Percentiles rank a stretch among this genome's conserved stretches.
Conservation (phyloP, 2,888 invertebrate genomes). For the Ennomos fuscantarius region DNA sequence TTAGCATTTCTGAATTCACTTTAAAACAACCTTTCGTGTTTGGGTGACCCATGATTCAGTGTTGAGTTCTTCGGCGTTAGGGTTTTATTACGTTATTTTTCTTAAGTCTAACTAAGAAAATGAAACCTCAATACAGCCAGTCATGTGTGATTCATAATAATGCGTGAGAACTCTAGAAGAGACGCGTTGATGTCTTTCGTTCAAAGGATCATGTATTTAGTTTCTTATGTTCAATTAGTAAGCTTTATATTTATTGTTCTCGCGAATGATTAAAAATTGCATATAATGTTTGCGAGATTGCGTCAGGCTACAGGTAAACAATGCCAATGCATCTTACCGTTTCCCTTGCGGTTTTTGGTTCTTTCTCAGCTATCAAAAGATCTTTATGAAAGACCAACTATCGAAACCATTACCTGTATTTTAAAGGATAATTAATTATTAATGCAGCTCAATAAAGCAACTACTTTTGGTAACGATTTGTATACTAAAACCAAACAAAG, state of each 20-base stretch:
- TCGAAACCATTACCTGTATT: too few species aligned
- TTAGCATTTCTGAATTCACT: constrained; percentile 14
- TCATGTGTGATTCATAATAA: constrained; percentile 22
- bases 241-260: constrained; percentile 25
- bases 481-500: constrained; percentile 66
- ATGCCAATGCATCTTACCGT: constrained; percentile 5
- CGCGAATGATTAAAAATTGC: constrained; percentile 3
- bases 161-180: constrained; percentile 27
- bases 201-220: constrained; percentile 26
- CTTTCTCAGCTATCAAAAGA: too few species aligned
- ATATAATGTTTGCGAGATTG: background rate
- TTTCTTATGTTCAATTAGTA: constrained; percentile 11
- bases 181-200: constrained; percentile 61
- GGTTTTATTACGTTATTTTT: constrained; percentile 4
- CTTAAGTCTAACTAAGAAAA: constrained; percentile 6
- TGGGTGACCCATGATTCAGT: background rate
- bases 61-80: background rate
- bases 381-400: too few species aligned
- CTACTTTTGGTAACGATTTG: constrained; percentile 59
- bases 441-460: constrained; percentile 53
- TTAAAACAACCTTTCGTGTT: background rate
- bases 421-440: constrained; percentile 38
- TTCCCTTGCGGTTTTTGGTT: background rate
- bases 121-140: constrained; percentile 16
- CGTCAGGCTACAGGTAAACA: background rate